Evolutionary conservation across 2,888 invertebrate species (phyloP).

Genomic region (Lasioglossum leucozonium): DNA sequence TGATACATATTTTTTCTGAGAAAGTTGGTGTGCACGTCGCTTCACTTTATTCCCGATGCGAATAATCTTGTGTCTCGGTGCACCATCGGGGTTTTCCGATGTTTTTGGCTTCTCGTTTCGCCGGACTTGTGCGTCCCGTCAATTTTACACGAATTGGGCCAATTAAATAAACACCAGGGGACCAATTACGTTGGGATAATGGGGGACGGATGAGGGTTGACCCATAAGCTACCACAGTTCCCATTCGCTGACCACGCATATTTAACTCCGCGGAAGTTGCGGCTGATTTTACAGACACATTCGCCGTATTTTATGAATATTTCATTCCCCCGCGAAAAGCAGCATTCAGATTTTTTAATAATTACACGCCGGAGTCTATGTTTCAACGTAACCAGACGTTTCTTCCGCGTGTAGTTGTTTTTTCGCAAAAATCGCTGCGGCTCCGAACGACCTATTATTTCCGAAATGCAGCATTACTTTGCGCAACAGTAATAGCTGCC

Average conservation of each 20-base stretch:
- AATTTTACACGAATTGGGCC: background rate
- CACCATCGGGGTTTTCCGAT: background rate
- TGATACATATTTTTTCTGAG: background rate
- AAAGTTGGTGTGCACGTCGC: background rate
- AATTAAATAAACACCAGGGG: constrained; percentile 5
- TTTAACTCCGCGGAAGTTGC: constrained; percentile 4
- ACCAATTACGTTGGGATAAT: constrained; percentile 5
- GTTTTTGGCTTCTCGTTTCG: background rate
- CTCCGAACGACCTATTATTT: background rate
- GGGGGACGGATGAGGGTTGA: constrained; percentile 5
- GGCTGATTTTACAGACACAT: background rate
- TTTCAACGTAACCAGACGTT: background rate
- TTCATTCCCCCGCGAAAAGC: background rate
- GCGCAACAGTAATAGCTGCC: background rate
- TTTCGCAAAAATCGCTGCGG: background rate
- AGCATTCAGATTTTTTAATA: background rate
- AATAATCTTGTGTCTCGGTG: background rate
- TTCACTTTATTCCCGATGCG: background rate
- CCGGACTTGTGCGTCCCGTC: background rate
- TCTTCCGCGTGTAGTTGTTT: background rate
- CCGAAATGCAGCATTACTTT: background rate
- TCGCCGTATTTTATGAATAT: background rate
- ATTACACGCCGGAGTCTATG: background rate
- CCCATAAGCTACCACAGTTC: constrained; percentile 7
- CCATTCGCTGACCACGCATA: constrained; percentile 2